Percentiles rank a stretch among this genome's conserved stretches.
Evolutionary conservation across 2,888 invertebrate species (phyloP).

Genomic region (Perizoma flavofasciatum): DNA sequence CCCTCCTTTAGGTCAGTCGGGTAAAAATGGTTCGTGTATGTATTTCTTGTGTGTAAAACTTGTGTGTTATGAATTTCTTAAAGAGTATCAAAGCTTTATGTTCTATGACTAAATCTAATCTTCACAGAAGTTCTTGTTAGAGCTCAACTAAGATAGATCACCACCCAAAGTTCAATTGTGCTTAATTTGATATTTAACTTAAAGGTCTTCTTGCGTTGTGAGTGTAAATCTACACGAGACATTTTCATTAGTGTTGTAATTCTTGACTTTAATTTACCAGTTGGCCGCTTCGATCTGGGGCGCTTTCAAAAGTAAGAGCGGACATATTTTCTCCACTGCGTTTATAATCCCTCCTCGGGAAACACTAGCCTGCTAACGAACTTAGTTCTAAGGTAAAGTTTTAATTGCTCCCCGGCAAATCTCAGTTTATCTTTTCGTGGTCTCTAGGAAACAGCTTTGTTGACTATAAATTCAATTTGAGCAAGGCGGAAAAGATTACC

Average conservation of each 20-base stretch:
- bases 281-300: conserved; percentile 61
- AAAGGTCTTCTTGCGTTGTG: conserved; percentile 38
- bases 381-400: conserved; percentile 81
- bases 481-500: conserved; percentile 64
- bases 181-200: conserved; percentile 40
- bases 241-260: conserved; percentile 60
- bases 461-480: conserved; percentile 79
- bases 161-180: conserved; percentile 32
- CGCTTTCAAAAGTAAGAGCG: conserved; percentile 63
- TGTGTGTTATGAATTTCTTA: no score
- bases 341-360: conserved; percentile 64
- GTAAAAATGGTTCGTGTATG: no score
- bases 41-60: no score
- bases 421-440: conserved; percentile 81
- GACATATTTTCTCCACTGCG: conserved; percentile 68
- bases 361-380: conserved; percentile 76
- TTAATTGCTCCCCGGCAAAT: conserved; percentile 81
- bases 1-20: no score
- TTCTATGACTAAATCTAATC: not conserved
- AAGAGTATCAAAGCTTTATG: no score
- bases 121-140: not conserved
- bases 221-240: conserved; percentile 57
- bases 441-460: conserved; percentile 72
- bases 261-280: conserved; percentile 65
- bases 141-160: conserved; percentile 25